Conservation (phyloP, 2,888 invertebrate genomes). For the Adineta ricciae region DNA sequence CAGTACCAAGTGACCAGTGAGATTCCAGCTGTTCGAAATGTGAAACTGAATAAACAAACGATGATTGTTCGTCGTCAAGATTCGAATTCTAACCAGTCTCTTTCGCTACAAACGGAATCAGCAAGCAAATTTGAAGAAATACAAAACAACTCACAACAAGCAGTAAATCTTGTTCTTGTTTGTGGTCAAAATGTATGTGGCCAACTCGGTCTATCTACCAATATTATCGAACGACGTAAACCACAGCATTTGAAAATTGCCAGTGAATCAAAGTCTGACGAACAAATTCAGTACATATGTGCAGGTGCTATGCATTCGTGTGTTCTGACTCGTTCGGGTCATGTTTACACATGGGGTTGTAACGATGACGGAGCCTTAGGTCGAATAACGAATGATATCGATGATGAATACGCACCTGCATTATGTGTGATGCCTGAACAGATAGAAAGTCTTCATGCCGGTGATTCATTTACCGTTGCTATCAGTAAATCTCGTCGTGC, state of each 20-base stretch:
- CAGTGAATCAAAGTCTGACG: neutral
- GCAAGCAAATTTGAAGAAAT: neutral
- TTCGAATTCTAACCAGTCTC: neutral
- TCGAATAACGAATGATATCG: constrained; percentile 58
- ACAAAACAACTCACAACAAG: neutral
- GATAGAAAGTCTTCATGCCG: constrained; percentile 68
- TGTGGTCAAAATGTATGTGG: constrained; percentile 29
- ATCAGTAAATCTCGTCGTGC: constrained; percentile 15
- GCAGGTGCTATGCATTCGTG: constrained; percentile 96
- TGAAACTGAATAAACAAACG: neutral
- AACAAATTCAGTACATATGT: constrained; percentile 40
- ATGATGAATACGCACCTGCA: constrained; percentile 58
- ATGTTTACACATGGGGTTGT: constrained; percentile 81
- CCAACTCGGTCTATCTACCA: constrained; percentile 24
- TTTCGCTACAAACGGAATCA: neutral
- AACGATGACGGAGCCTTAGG: constrained; percentile 94
- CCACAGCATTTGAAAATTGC: constrained; percentile 21
- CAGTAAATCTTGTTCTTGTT: constrained; percentile 13
- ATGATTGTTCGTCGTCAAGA: neutral
- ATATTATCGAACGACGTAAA: constrained; percentile 30
- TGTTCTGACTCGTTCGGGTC: constrained; percentile 64
- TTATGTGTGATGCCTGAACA: constrained; percentile 54
- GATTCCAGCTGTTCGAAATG: neutral
- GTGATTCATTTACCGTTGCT: constrained; percentile 59
- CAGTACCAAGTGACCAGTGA: neutral